These are phyloP conservation scores for Globodera ellingtonae DNA, from an alignment of 1,140 invertebrate species.

Conservation along the genomic window DNA sequence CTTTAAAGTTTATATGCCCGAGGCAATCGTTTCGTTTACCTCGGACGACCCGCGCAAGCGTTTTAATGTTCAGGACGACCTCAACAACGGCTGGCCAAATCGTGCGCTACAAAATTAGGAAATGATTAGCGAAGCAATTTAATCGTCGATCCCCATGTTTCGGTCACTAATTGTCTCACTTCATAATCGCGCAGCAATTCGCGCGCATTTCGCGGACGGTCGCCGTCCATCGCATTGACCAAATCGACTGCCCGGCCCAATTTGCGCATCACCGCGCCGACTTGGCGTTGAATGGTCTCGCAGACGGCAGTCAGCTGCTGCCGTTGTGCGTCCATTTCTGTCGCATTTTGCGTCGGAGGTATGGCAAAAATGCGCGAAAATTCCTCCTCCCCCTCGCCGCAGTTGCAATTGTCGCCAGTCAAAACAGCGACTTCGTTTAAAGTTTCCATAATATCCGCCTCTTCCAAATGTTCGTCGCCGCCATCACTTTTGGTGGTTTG, in stretches of 20 bases:
- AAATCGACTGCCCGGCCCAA: background rate
- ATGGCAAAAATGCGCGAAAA: conserved; percentile 1
- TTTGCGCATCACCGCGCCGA: background rate
- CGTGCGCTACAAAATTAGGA: conserved; percentile 13
- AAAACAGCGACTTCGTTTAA: too few species aligned
- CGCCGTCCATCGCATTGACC: background rate
- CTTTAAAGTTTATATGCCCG: background rate
- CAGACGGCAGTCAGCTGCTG: conserved; percentile 30
- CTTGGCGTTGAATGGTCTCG: conserved; percentile 15
- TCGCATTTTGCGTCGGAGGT: background rate
- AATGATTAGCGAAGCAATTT: too few species aligned
- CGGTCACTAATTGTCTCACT: background rate
- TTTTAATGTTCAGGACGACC: conserved; percentile 27
- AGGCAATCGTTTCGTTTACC: background rate
- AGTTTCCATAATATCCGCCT: background rate
- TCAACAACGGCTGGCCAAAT: conserved; percentile 28
- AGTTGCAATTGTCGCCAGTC: background rate
- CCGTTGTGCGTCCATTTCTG: conserved; percentile 4
- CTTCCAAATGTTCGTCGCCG: background rate
- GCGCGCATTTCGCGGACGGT: background rate
- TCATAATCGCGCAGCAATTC: background rate
- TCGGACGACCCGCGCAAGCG: conserved; percentile 17
- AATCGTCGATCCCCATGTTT: too few species aligned
- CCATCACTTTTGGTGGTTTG: background rate
- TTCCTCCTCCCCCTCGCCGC: background rate